A percentile compares a stretch with the other conserved stretches of the same genome.
phyloP scores from a whole-genome alignment of 37 sponge, comb jelly and placozoan genomes.

The Bolinopsis microptera region DNA sequence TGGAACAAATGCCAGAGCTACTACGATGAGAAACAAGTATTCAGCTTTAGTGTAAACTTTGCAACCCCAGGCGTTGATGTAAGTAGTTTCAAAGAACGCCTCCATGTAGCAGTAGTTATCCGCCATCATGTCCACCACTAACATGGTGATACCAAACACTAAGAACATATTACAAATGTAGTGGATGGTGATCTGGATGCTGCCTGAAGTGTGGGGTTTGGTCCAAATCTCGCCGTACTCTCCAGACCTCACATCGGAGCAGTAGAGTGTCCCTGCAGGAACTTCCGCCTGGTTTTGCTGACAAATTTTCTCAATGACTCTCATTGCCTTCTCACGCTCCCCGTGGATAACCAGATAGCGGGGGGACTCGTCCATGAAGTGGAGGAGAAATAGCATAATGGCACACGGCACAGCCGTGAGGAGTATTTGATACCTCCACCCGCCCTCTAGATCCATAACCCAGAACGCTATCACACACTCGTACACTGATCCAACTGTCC shows the following conservation, averaged over 20 bases:
- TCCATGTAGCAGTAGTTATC: conserved; percentile 13
- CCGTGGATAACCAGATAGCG: conserved; percentile 33
- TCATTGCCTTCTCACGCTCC: background rate
- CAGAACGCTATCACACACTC: conserved; percentile 14
- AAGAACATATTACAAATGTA: conserved; percentile 60
- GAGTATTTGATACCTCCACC: conserved; percentile 47
- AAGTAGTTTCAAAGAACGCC: background rate
- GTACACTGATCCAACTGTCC: background rate
- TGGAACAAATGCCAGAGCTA: background rate
- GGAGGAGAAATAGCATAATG: background rate
- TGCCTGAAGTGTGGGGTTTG: background rate
- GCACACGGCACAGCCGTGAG: conserved; percentile 13
- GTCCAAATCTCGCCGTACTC: conserved; percentile 32
- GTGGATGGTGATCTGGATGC: conserved; percentile 63
- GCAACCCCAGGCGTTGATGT: conserved; percentile 27
- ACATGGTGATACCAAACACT: conserved; percentile 24
- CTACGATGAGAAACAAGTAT: conserved; percentile 3
- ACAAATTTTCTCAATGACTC: conserved; percentile 40
- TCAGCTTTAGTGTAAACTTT: background rate
- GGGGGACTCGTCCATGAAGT: conserved; percentile 65
- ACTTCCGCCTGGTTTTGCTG: background rate
- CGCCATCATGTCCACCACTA: background rate
- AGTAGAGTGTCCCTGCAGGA: background rate
- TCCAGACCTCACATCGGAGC: conserved; percentile 8
- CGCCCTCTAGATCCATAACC: conserved; percentile 28